Percentiles rank a stretch among this genome's conserved stretches.
Conservation (phyloP, 2,888 invertebrate genomes). For the Thysanoteuthis rhombus region DNA sequence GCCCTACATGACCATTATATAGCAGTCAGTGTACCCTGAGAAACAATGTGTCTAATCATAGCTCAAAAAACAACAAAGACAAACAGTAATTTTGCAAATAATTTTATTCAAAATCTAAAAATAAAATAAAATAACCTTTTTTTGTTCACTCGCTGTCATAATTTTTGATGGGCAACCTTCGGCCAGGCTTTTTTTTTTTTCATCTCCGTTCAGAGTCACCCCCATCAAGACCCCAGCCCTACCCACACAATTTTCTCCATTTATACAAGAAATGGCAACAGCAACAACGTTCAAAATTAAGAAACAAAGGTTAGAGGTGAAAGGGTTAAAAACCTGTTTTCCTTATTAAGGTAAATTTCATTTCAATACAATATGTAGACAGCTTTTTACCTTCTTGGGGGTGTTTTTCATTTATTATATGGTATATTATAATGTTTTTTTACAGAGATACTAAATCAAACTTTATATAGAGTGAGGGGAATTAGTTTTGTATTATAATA, state of each 20-base stretch:
- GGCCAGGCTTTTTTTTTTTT: not conserved
- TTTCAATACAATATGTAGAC: no score
- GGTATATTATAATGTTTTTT: no score
- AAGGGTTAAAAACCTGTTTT: no score
- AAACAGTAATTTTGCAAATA: not conserved
- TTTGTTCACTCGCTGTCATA: not conserved
- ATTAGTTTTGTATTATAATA: no score
- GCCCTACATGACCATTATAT: no score
- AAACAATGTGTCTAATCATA: not conserved
- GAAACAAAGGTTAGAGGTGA: no score
- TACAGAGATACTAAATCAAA: no score
- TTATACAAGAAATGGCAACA: not conserved
- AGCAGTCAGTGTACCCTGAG: no score
- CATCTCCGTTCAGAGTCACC: not conserved
- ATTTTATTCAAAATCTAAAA: conserved; percentile 12
- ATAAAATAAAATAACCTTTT: not conserved
- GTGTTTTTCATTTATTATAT: no score
- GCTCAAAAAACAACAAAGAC: not conserved
- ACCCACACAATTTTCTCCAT: not conserved
- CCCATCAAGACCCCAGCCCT: not conserved
- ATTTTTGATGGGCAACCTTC: not conserved
- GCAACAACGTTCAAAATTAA: not conserved
- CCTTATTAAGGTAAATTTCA: no score
- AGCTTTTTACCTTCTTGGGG: no score
- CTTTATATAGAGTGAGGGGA: no score